Evolutionary conservation across 2,888 invertebrate genomes (phyloP).

Genomic region (Ecliptopera silaceata): DNA sequence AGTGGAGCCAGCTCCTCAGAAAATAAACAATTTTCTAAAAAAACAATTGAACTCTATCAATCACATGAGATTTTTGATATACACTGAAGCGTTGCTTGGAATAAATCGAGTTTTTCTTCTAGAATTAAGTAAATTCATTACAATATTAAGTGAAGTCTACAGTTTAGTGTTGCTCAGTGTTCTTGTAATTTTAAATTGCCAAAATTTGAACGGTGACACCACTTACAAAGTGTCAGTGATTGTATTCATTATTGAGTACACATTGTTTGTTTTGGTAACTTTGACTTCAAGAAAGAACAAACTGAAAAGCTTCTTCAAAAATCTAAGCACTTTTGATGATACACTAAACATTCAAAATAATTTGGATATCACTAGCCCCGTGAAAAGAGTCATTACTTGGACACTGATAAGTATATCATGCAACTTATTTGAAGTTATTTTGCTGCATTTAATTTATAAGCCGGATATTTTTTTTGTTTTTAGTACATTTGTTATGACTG

Average conservation of each 20-base stretch:
- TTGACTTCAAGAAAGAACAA: conserved; percentile 44
- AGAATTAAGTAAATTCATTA: conserved; percentile 37
- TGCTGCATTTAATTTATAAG: conserved; percentile 3
- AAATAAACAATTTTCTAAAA: conserved; percentile 22
- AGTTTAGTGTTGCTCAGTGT: neutral
- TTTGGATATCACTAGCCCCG: conserved; percentile 38
- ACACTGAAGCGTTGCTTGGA: conserved; percentile 43
- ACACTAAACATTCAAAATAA: conserved; percentile 52
- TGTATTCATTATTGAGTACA: conserved; percentile 47
- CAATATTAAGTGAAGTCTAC: conserved; percentile 27
- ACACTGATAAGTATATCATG: conserved; percentile 38
- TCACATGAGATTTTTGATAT: conserved; percentile 43
- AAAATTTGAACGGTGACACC: conserved; percentile 22
- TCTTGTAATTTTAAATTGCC: conserved; percentile 2
- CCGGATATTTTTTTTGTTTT: too few species aligned
- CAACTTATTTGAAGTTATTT: conserved; percentile 41
- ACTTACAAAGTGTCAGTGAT: conserved; percentile 47
- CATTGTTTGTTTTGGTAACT: conserved; percentile 45
- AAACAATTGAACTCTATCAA: conserved; percentile 31
- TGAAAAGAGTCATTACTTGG: conserved; percentile 36
- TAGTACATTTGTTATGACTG: conserved; percentile 35
- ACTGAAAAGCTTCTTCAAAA: conserved; percentile 46
- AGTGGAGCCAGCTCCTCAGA: conserved; percentile 35
- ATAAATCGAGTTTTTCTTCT: conserved; percentile 52
- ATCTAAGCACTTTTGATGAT: conserved; percentile 54